phyloP scores from a whole-genome alignment of 2,797 vertebrate species.

The Lagorchestes hirsutus region DNA sequence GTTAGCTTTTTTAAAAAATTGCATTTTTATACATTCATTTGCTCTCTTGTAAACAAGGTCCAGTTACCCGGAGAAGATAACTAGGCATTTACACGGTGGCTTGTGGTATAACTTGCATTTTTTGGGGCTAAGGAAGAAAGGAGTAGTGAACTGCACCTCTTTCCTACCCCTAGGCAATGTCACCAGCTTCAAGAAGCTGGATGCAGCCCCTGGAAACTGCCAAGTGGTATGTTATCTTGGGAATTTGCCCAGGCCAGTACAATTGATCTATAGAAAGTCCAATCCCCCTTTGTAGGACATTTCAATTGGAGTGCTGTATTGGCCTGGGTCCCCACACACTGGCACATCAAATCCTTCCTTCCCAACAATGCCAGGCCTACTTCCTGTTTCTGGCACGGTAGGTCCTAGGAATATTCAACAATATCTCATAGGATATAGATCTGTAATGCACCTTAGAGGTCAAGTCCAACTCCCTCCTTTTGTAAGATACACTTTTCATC shows the following conservation, averaged over 20 bases:
- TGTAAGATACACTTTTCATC: neutral
- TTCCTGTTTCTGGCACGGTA: neutral
- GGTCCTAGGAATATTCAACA: neutral
- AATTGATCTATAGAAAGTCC: neutral
- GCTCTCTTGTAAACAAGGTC: constrained; percentile 55
- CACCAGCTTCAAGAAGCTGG: constrained; percentile 51
- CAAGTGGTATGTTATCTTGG: constrained; percentile 81
- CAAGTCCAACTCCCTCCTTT: neutral
- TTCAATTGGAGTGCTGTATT: neutral
- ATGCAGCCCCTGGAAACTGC: constrained; percentile 74
- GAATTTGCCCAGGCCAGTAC: constrained; percentile 10
- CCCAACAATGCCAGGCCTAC: neutral
- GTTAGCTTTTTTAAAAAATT: constrained; percentile 53
- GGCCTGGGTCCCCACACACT: neutral
- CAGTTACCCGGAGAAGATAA: constrained; percentile 48
- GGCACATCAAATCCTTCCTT: neutral
- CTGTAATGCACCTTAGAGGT: neutral
- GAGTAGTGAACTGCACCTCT: constrained; percentile 39
- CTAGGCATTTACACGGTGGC: constrained; percentile 51
- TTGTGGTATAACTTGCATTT: constrained; percentile 52
- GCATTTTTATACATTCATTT: constrained; percentile 61
- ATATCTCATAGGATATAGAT: neutral
- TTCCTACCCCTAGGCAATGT: constrained; percentile 59
- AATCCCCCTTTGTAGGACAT: neutral
- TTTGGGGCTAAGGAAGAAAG: constrained; percentile 31